Evolutionary conservation across 2,888 invertebrate species (phyloP).

Genomic region (Cosmopolites sordidus): DNA sequence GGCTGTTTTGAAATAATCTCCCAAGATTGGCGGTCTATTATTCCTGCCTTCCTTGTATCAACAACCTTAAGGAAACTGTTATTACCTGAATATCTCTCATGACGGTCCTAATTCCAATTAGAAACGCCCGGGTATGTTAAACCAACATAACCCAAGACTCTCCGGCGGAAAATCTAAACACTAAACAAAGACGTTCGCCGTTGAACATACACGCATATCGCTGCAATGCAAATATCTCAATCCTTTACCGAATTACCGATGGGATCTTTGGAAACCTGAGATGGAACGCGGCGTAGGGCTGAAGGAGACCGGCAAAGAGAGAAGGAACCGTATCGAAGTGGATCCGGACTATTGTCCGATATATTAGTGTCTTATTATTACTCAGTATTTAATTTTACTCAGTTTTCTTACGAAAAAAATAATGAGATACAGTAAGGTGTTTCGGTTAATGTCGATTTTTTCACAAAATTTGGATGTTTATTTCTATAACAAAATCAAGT

Average conservation of each 20-base stretch:
- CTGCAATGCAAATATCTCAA: constrained; percentile 35
- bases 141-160: constrained; percentile 34
- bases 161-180: constrained; percentile 32
- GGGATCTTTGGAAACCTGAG: constrained; percentile 16
- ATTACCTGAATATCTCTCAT: constrained; percentile 36
- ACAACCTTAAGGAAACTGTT: constrained; percentile 36
- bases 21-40: constrained; percentile 28
- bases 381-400: too few species aligned
- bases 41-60: constrained; percentile 27
- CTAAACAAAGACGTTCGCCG: constrained; percentile 32
- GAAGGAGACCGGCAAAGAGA: background rate
- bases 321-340: too few species aligned
- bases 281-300: constrained; percentile 5
- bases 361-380: too few species aligned
- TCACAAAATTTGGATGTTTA: too few species aligned
- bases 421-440: too few species aligned
- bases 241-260: constrained; percentile 21
- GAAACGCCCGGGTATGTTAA: constrained; percentile 32
- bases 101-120: constrained; percentile 36
- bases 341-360: too few species aligned
- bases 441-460: too few species aligned
- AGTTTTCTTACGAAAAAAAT: too few species aligned
- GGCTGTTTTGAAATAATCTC: constrained; percentile 29
- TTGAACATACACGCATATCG: constrained; percentile 26
- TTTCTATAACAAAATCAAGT: too few species aligned